These are phyloP conservation scores for Sander lucioperca DNA, from an alignment of 2,113 vertebrate genomes.

Conservation along the genomic window DNA sequence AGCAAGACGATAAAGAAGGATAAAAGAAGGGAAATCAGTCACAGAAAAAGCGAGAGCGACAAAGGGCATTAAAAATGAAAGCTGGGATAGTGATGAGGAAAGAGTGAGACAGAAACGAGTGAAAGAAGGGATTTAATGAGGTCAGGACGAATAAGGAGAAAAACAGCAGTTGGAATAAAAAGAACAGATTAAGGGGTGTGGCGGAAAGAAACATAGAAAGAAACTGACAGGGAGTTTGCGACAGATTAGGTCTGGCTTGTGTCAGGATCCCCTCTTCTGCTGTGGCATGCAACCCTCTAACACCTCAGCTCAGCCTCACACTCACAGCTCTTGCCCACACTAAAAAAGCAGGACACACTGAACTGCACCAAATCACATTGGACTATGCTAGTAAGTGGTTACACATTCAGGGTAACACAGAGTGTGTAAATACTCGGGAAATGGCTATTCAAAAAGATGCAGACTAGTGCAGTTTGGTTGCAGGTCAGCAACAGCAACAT, in stretches of 20 bases:
- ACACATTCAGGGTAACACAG: conserved; percentile 7
- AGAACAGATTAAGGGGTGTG: conserved; percentile 32
- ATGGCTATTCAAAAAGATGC: conserved; percentile 1
- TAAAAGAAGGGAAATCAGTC: conserved; percentile 33
- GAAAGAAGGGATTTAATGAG: conserved; percentile 16
- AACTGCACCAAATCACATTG: conserved; percentile 31
- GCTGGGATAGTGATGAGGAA: conserved; percentile 4
- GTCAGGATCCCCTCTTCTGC: conserved; percentile 39
- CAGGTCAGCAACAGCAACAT: conserved; percentile 25
- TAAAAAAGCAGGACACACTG: conserved; percentile 17
- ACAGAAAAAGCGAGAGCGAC: conserved; percentile 10
- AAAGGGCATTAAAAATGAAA: conserved; percentile 16
- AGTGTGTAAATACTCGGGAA: neutral
- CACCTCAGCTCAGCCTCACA: conserved; percentile 24
- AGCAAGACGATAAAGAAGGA: conserved; percentile 30
- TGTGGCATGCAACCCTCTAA: conserved; percentile 51
- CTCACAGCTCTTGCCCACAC: conserved; percentile 29
- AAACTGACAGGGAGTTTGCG: conserved; percentile 45
- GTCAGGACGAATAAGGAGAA: conserved; percentile 8
- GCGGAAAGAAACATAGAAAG: conserved; percentile 46
- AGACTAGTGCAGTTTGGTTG: conserved; percentile 22
- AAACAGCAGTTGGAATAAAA: conserved; percentile 45
- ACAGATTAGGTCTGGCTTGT: conserved; percentile 57
- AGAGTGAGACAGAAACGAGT: conserved; percentile 21
- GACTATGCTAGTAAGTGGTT: neutral